Conservation (phyloP, 2,888 invertebrate species). For the Ophonus ardosiacus region DNA sequence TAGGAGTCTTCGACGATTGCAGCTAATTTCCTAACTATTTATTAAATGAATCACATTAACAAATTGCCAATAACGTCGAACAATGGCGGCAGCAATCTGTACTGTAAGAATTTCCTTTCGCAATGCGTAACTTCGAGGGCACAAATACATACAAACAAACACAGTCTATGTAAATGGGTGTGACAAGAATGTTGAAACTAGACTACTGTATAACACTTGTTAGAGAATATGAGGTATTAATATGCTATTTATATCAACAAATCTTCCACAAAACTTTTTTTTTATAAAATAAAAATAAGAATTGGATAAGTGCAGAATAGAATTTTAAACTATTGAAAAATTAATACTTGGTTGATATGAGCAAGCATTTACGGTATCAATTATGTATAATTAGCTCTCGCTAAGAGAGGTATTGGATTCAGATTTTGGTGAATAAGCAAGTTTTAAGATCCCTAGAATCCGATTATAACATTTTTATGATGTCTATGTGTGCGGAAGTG, state of each 20-base stretch:
- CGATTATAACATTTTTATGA: no score
- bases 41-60: constrained; percentile 38
- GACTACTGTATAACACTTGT: constrained; percentile 21
- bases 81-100: constrained; percentile 38
- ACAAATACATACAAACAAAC: constrained; percentile 8
- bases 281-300: no score
- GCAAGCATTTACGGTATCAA: no score
- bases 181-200: constrained; percentile 57
- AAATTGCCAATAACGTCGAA: constrained; percentile 53
- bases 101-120: constrained; percentile 54
- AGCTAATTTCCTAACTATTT: constrained; percentile 23
- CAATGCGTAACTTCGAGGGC: constrained; percentile 42
- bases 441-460: no score
- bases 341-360: no score
- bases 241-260: not conserved
- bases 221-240: not conserved
- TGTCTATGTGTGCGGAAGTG: no score
- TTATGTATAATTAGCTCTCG: no score
- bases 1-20: not conserved
- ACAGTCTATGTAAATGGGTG: constrained; percentile 29
- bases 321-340: no score
- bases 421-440: no score
- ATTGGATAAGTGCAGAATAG: no score
- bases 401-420: no score
- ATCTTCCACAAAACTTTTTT: no score